These are phyloP conservation scores for Dendrolimus houi DNA, from an alignment of 2,888 invertebrate genomes.

Conservation along the genomic window DNA sequence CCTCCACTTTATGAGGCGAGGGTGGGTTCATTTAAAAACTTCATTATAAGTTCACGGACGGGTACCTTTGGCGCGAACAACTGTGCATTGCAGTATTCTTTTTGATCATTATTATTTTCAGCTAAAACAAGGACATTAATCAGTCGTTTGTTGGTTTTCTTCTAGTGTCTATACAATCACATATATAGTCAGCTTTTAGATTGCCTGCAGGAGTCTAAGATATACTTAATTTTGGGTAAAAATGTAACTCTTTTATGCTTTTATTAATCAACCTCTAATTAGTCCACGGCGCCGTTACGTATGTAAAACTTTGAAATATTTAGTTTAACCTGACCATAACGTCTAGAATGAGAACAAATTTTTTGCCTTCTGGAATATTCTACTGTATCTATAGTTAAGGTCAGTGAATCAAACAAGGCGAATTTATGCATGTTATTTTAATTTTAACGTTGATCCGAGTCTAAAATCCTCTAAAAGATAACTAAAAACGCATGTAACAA, in stretches of 20 bases:
- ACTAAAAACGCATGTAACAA: no score
- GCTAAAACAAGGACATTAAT: not conserved
- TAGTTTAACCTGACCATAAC: no score
- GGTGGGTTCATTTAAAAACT: slow-evolving; percentile 51
- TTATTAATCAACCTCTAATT: no score
- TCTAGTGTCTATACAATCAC: not conserved
- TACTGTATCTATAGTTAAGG: no score
- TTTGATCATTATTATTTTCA: slow-evolving; percentile 12
- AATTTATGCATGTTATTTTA: no score
- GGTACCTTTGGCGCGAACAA: slow-evolving; percentile 19
- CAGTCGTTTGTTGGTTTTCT: not conserved
- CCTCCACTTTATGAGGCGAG: slow-evolving; percentile 36
- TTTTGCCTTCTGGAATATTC: no score
- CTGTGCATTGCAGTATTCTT: slow-evolving; percentile 16
- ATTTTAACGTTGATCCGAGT: no score
- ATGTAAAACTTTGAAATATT: no score
- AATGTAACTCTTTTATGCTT: not conserved
- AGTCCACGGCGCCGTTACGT: no score
- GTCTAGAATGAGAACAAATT: no score
- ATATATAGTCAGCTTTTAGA: not conserved
- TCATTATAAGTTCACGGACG: slow-evolving; percentile 47
- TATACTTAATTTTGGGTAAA: not conserved
- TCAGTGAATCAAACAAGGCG: no score
- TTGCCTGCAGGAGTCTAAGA: not conserved
- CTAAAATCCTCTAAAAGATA: no score